These are phyloP conservation scores for Aptenodytes forsteri DNA, from an alignment of 2,113 vertebrate genomes.

Conservation along the genomic window DNA sequence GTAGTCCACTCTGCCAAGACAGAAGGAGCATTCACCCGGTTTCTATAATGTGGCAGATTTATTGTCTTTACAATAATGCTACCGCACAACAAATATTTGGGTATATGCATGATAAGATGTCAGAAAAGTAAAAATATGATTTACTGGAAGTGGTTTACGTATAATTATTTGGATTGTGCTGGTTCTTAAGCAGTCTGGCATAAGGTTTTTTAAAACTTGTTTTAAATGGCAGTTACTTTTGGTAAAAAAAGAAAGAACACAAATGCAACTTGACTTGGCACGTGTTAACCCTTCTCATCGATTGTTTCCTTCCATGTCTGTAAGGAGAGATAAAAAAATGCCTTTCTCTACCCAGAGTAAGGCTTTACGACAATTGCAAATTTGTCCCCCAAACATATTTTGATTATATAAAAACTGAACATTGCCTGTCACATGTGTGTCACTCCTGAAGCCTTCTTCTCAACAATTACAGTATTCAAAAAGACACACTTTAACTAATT, in stretches of 20 bases:
- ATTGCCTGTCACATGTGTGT: background rate
- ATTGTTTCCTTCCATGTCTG: background rate
- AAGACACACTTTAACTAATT: background rate
- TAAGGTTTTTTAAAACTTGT: background rate
- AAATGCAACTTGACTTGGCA: background rate
- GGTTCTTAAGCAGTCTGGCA: background rate
- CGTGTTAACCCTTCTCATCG: background rate
- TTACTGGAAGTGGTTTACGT: background rate
- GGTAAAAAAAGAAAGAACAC: background rate
- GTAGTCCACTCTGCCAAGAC: conserved; percentile 85
- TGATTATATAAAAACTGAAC: background rate
- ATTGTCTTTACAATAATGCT: accelerated
- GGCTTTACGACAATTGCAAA: background rate
- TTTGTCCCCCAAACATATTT: background rate
- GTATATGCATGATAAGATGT: accelerated
- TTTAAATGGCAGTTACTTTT: background rate
- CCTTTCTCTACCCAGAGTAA: background rate
- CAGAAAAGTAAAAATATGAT: background rate
- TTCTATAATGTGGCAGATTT: background rate
- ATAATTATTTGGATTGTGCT: background rate
- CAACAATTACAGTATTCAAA: background rate
- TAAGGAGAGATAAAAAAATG: background rate
- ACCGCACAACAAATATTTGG: background rate
- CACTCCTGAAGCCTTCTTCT: background rate
- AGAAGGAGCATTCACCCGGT: background rate